These are phyloP conservation scores for Leptinotarsa tumamoca DNA, from an alignment of 2,888 invertebrate genomes.

Conservation along the genomic window DNA sequence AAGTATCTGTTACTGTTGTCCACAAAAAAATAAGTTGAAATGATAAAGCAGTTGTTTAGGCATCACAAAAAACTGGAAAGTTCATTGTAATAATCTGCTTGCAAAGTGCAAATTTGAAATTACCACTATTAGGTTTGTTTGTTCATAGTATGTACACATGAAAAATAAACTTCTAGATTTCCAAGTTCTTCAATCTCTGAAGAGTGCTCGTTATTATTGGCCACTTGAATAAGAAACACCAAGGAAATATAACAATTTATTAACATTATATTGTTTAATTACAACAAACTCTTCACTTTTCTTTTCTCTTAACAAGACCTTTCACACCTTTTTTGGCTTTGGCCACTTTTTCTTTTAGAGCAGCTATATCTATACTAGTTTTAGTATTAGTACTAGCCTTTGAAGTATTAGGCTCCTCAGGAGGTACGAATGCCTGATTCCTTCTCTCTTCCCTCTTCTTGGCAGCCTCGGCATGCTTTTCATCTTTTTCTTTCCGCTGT, in stretches of 20 bases:
- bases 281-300: slow-evolving; percentile 14
- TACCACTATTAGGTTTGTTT: no score
- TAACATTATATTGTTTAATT: neutral
- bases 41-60: no score
- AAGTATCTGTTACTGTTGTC: no score
- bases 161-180: no score
- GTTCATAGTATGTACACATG: no score
- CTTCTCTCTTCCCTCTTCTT: slow-evolving; percentile 81
- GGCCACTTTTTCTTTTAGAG: slow-evolving; percentile 82
- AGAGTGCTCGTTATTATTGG: no score
- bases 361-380: slow-evolving; percentile 74
- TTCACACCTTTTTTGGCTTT: slow-evolving; percentile 71
- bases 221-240: no score
- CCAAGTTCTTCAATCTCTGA: no score
- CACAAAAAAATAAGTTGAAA: no score
- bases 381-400: slow-evolving; percentile 57
- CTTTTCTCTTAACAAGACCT: slow-evolving; percentile 57
- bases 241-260: neutral
- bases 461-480: slow-evolving; percentile 81
- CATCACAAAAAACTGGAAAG: no score
- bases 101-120: no score
- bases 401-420: slow-evolving; percentile 73
- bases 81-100: no score
- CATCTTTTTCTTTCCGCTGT: slow-evolving; percentile 79
- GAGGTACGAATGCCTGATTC: slow-evolving; percentile 85